Conservation (phyloP, 2,113 vertebrate genomes). For the Chrysemys picta region DNA sequence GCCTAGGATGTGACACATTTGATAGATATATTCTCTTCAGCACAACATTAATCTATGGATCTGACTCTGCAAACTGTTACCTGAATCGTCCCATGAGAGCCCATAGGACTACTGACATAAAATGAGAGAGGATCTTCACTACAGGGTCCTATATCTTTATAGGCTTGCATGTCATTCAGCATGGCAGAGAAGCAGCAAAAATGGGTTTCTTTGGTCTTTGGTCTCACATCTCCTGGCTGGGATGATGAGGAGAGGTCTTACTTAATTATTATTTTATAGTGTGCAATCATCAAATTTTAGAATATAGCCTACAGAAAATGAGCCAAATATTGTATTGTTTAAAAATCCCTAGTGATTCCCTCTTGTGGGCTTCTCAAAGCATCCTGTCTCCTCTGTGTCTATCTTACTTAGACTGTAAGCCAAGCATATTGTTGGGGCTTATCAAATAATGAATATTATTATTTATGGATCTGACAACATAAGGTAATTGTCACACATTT, state of each 20-base stretch:
- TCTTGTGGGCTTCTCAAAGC: neutral
- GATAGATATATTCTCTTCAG: neutral
- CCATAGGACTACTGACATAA: neutral
- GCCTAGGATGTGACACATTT: neutral
- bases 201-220: neutral
- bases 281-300: neutral
- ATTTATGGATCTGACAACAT: neutral
- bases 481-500: neutral
- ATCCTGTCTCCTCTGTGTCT: neutral
- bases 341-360: neutral
- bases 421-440: neutral
- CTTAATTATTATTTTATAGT: neutral
- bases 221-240: neutral
- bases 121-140: accelerated
- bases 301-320: neutral
- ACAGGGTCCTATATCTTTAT: neutral
- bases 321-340: neutral
- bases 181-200: neutral
- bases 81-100: accelerated
- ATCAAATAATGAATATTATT: neutral
- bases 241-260: neutral
- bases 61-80: neutral
- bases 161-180: neutral
- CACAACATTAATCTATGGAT: neutral
- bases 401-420: neutral